phyloP scores from a whole-genome alignment of 37 sponge, comb jelly and placozoan genomes.

The Dysidea cf. avara region DNA sequence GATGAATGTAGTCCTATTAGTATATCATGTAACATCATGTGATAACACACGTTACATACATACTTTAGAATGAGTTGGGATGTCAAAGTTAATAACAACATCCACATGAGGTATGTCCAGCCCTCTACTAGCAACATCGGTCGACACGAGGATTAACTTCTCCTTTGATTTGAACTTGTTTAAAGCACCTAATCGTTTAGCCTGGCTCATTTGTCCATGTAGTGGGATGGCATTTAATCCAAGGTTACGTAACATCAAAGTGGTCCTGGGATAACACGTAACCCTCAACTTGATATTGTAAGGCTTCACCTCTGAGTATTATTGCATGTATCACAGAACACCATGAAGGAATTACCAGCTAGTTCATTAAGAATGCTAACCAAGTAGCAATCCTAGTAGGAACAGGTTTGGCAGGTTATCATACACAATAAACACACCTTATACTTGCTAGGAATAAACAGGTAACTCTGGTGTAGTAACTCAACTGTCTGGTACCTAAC shows the following conservation, averaged over 20 bases:
- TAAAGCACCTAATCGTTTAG: slow-evolving; percentile 93
- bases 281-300: not conserved
- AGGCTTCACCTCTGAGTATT: slow-evolving; percentile 78
- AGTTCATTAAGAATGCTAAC: slow-evolving; percentile 96
- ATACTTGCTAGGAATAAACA: slow-evolving; percentile 94
- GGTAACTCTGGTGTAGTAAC: slow-evolving; percentile 90
- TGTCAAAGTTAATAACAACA: slow-evolving; percentile 96
- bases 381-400: slow-evolving; percentile 85
- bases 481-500: slow-evolving; percentile 91
- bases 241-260: slow-evolving; percentile 85
- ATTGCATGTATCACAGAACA: slow-evolving; percentile 97
- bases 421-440: slow-evolving; percentile 43
- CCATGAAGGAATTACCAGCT: slow-evolving; percentile 98
- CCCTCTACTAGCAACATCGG: slow-evolving; percentile 98
- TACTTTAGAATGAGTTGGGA: slow-evolving; percentile 96
- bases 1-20: slow-evolving; percentile 91
- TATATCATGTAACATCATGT: no score
- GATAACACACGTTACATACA: not conserved
- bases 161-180: slow-evolving; percentile 92
- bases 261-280: slow-evolving; percentile 47
- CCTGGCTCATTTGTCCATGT: slow-evolving; percentile 91
- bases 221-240: slow-evolving; percentile 94
- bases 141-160: slow-evolving; percentile 87
- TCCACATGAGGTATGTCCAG: slow-evolving; percentile 99
- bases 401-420: not conserved